Evolutionary conservation across 1,140 invertebrate genomes (phyloP).

Genomic region (Eulimnadia texana): DNA sequence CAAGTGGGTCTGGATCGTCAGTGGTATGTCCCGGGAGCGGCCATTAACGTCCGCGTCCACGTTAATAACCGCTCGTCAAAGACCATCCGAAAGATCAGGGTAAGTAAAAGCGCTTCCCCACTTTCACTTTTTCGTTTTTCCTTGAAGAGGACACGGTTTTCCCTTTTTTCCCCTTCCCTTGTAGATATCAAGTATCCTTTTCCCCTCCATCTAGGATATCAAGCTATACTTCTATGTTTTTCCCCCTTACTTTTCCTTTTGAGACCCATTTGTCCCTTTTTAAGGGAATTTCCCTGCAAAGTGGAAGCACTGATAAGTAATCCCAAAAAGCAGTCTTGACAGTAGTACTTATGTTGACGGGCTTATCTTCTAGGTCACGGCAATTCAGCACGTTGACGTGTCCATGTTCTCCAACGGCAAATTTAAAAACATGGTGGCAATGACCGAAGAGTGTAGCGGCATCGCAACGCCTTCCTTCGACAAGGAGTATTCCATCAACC

Average conservation of each 20-base stretch:
- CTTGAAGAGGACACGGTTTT: not conserved
- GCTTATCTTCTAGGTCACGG: no score
- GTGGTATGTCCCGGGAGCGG: slow-evolving; percentile 83
- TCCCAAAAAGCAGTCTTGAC: no score
- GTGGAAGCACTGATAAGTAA: no score
- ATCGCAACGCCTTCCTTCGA: slow-evolving; percentile 48
- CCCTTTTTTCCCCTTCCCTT: not conserved
- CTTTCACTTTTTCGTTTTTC: not conserved
- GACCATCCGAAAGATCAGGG: slow-evolving; percentile 82
- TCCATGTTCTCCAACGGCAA: slow-evolving; percentile 98
- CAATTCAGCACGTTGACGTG: slow-evolving; percentile 94
- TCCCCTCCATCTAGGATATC: no score
- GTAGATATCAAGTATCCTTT: not conserved
- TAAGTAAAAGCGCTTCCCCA: slow-evolving; percentile 27
- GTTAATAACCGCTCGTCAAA: slow-evolving; percentile 89
- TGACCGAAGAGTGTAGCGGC: slow-evolving; percentile 53
- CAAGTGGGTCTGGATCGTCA: slow-evolving; percentile 86
- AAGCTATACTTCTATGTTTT: no score
- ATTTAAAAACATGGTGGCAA: slow-evolving; percentile 94
- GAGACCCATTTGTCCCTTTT: no score
- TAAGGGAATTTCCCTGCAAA: no score
- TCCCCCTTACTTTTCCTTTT: no score
- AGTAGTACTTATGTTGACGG: no score
- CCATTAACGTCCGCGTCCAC: slow-evolving; percentile 69
- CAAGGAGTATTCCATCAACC: slow-evolving; percentile 43